Base-by-base conservation (phyloP, 2,797 vertebrate species). In the Sphaeramia orbicularis region DNA sequence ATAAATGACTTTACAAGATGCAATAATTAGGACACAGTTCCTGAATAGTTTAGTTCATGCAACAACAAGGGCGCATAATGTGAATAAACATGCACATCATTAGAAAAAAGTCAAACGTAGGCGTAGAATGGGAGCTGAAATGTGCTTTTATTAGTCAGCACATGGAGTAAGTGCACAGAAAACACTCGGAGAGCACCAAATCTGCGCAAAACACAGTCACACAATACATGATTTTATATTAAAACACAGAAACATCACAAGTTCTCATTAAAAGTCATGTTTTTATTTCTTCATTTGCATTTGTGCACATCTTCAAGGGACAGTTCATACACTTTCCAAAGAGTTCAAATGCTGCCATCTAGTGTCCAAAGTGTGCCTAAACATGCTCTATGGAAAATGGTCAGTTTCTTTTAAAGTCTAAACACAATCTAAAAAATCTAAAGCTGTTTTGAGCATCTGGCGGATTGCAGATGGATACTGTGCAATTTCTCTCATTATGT, bases 381-480 rank as follows among this genome's bases (percentile, higher is more conserved):
- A 21, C 54, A 35, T 14, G 2, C 47, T n/a, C 8, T n/a, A n/a
- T 13, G 4, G 10, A 45, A 11, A 18, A 56, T 27, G 47, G 21
- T 21, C 41, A 24, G 2, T 32, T 18, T 13, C 9, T 43, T 6
- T n/a, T 11, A 47, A 21, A 24, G 24, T 35, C 37, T 60, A 6
- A 10, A 11, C 7, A 16, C 2, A 43, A 15, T 15, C 9, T 47
- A 42, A 69, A 42, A 48, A 59, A 51, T 11, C 18, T 38, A n/a
- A 10, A 56, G 66, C 68, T 65, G 84, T 49, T 81, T 38, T 76
- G 65, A 92, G 91, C 91, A 95, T 96, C 95, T 93, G 93, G 96
- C 95, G 94, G 95, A 95, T 96, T 95, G 94, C 95, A 97, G 95
- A 97, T 97, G 95, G 96, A 97, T 97, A 96, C 96, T 95, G 95